phyloP scores from a whole-genome alignment of 2,797 vertebrate species.

The Sphaeramia orbicularis region DNA sequence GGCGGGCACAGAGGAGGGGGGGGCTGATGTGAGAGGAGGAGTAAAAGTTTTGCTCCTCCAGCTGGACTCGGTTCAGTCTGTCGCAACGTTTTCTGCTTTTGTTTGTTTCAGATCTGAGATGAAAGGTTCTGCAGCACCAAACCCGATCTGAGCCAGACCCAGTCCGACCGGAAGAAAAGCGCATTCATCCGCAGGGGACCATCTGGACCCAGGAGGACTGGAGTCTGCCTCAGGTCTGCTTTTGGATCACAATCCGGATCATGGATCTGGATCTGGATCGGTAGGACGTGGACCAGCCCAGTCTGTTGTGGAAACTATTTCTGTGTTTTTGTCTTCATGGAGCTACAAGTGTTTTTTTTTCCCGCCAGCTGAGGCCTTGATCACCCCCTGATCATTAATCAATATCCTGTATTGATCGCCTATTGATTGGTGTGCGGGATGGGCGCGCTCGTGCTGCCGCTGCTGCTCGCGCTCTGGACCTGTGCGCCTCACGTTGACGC shows the following conservation, averaged over 20 bases:
- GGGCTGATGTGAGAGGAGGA: constrained; percentile 67
- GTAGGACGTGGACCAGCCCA: constrained; percentile 1
- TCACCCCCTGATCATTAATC: constrained; percentile 2
- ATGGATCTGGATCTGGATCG: constrained; percentile 38
- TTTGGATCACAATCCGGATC: constrained; percentile 19
- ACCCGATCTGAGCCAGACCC: background rate
- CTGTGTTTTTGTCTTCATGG: constrained; percentile 32
- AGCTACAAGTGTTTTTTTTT: constrained; percentile 21
- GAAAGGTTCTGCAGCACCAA: constrained; percentile 46
- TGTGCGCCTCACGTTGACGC: constrained; percentile 34
- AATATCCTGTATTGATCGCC: constrained; percentile 25
- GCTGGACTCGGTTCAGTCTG: constrained; percentile 63
- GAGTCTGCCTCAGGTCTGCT: background rate
- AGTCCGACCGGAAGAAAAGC: background rate
- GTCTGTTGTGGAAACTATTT: constrained; percentile 18
- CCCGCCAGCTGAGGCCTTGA: constrained; percentile 22
- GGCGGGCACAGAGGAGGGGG: constrained; percentile 42
- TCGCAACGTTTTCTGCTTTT: constrained; percentile 70
- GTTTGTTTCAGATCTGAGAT: constrained; percentile 55
- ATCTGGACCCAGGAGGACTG: background rate
- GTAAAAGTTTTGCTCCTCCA: constrained; percentile 28
- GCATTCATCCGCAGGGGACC: background rate
- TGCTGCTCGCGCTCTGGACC: constrained; percentile 65
- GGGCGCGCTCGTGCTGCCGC: constrained; percentile 53
- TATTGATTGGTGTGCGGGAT: constrained; percentile 51